Percentiles rank a stretch among this genome's conserved stretches.
Evolutionary conservation across 2,888 invertebrate genomes (phyloP).

Genomic region (Tribolium freemani): DNA sequence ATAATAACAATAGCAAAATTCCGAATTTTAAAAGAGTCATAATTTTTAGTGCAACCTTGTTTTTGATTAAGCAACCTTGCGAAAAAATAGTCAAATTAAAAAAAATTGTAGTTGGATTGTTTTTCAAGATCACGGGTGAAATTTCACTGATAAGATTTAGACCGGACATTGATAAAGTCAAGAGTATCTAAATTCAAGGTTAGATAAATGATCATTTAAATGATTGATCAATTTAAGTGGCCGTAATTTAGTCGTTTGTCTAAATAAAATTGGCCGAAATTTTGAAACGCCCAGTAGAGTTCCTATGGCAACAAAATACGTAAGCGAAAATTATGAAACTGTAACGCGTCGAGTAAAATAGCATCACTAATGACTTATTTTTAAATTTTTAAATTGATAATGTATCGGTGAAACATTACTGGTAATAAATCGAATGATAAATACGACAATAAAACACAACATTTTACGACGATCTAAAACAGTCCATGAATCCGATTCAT

Average conservation of each 20-base stretch:
- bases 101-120: not conserved
- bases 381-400: not conserved
- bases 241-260: not conserved
- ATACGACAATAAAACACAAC: constrained; percentile 5
- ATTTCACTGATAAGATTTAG: not conserved
- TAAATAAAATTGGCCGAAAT: not conserved
- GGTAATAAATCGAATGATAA: constrained; percentile 7
- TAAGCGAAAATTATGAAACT: not conserved
- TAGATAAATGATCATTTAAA: not conserved
- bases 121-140: not conserved
- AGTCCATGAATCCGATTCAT: constrained; percentile 7
- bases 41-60: not conserved
- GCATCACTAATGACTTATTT: not conserved
- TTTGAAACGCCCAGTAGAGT: not conserved
- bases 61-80: not conserved
- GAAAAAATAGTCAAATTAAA: not conserved
- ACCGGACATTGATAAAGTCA: not conserved
- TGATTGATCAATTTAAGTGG: not conserved
- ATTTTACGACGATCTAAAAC: constrained; percentile 6
- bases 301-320: not conserved
- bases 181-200: not conserved
- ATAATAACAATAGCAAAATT: not conserved
- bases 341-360: too few relatives aligned
- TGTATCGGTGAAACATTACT: not conserved
- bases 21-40: too few relatives aligned